Conservation (phyloP, 2,888 invertebrate species). For the Stenodera caucasica region DNA sequence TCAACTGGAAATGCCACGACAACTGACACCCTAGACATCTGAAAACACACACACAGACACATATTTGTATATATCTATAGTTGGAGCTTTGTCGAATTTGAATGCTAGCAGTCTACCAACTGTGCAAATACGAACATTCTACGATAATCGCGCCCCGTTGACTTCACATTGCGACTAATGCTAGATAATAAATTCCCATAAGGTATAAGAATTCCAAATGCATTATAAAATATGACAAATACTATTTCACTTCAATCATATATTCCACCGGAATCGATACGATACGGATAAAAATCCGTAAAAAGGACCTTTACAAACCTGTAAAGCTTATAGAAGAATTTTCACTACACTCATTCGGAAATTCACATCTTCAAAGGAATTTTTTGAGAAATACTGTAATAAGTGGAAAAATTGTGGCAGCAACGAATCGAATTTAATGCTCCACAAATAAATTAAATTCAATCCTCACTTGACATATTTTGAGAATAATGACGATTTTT, state of each 20-base stretch:
- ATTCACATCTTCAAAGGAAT: no score
- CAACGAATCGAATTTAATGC: no score
- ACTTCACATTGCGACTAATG: constrained; percentile 2
- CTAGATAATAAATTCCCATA: neutral
- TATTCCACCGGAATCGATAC: neutral
- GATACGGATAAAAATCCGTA: no score
- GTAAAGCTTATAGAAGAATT: no score
- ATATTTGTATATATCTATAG: neutral
- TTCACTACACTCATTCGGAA: no score
- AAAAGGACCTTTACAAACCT: no score
- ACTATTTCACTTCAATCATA: neutral
- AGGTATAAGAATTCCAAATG: neutral
- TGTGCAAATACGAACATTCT: constrained; percentile 15
- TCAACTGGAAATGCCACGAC: constrained; percentile 29
- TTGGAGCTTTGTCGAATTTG: constrained; percentile 11
- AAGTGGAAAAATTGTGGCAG: no score
- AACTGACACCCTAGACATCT: constrained; percentile 18
- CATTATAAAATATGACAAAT: neutral
- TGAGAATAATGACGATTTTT: no score
- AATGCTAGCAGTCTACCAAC: constrained; percentile 8
- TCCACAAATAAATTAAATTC: no score
- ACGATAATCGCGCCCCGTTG: constrained; percentile 16
- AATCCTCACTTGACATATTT: no score
- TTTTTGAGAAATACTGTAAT: no score
- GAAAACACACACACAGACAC: neutral